Base-by-base conservation (phyloP, 2,888 invertebrate genomes). In the Agriopis marginaria region DNA sequence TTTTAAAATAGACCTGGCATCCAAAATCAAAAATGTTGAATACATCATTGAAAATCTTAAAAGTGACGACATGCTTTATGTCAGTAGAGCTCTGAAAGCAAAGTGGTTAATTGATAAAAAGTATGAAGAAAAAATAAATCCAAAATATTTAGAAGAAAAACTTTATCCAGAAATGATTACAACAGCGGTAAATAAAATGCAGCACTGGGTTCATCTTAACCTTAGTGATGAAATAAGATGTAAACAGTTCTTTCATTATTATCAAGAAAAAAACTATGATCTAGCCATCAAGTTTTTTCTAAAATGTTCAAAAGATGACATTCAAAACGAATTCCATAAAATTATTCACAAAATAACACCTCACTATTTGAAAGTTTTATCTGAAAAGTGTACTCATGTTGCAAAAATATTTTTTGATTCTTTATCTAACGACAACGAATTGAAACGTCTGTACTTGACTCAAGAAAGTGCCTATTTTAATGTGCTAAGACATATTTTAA, bases 1-100 rank as follows among this genome's bases (percentile, higher is more conserved):
- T 12, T 89, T 87, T 59, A 90, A 90, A 80, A 90, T 91, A 61
- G 85, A 90, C 14, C 73, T 92, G 3, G 90, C 92, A 5, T 84
- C 80, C 10, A 83, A 85, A 73, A 72, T 81, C 17, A 83, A 76
- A 66, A 72, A 89, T 68, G 77, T 86, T 0, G 80, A 88, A 14
- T 92, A 82, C 64, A 85, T 92, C 10, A 39, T 90, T 12, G 66
- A 77, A 14, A 88, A 80, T 60, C 75, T 92, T 40, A 88, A 88
- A 81, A 81, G 87, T 39, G 82, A 85, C 17, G 88, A 91, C 64
- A 85, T 91, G 87, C 73, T 92, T 0, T 90, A 84, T 65, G 90
- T 92, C 0, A 88, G 85, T 71, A 85, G 84, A 80, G 88, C 89
- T 0, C 74, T 92, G 1, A 89, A 88, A 75, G 77, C 84, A 42